phyloP scores from a whole-genome alignment of 2,888 invertebrate genomes.

The Copidosoma aretas region DNA sequence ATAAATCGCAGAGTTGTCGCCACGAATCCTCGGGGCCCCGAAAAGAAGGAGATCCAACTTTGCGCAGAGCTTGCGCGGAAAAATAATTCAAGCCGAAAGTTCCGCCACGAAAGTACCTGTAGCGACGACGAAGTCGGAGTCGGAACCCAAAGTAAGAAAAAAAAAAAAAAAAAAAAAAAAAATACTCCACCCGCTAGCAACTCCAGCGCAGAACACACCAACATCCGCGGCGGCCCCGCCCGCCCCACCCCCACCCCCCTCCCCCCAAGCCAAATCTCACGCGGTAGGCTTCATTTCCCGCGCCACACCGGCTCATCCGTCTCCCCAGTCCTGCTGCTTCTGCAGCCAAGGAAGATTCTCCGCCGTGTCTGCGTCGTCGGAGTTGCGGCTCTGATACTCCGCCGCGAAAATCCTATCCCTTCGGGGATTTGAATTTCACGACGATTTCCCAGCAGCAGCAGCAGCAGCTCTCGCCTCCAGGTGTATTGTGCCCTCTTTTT shows the following conservation, averaged over 20 bases:
- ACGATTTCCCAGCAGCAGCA: slow-evolving; percentile 25
- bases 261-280: slow-evolving; percentile 28
- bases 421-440: slow-evolving; percentile 38
- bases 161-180: not conserved
- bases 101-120: slow-evolving; percentile 15
- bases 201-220: no score
- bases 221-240: no score
- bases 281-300: slow-evolving; percentile 37
- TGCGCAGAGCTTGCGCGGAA: slow-evolving; percentile 20
- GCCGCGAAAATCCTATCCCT: slow-evolving; percentile 31
- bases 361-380: slow-evolving; percentile 4
- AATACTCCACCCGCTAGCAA: no score
- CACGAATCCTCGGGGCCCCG: not conserved
- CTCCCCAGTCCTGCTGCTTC: slow-evolving; percentile 17
- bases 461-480: not conserved
- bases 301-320: slow-evolving; percentile 22
- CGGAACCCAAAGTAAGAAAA: not conserved
- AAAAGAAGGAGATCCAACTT: not conserved
- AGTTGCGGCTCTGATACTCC: slow-evolving; percentile 28
- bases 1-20: not conserved
- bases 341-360: slow-evolving; percentile 11
- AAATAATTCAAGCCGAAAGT: slow-evolving; percentile 34
- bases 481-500: no score
- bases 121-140: not conserved
- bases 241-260: no score